Conservation (phyloP, 2,113 vertebrate species). For the Pipra filicauda region DNA sequence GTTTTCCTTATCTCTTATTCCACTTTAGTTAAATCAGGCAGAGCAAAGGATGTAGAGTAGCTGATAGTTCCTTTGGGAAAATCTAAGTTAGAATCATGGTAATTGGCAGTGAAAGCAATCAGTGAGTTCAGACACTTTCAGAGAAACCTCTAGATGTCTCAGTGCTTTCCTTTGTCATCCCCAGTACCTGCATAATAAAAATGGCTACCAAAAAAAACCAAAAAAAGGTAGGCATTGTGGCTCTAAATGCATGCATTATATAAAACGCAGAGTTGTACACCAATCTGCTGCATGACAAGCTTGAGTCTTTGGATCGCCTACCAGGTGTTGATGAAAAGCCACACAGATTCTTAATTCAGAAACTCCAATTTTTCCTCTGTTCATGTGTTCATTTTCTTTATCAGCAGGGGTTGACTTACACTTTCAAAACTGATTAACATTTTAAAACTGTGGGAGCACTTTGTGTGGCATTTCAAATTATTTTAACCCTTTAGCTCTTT, state of each 20-base stretch:
- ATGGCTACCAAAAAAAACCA: neutral
- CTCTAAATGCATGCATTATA: neutral
- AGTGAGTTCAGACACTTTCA: neutral
- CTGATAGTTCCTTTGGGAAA: neutral
- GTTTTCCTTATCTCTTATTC: neutral
- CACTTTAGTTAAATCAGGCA: neutral
- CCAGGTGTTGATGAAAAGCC: slow-evolving; percentile 48
- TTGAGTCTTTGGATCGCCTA: slow-evolving; percentile 37
- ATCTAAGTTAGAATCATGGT: neutral
- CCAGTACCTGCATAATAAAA: neutral
- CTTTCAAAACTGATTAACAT: slow-evolving; percentile 65
- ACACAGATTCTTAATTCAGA: slow-evolving; percentile 49
- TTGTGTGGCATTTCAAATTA: slow-evolving; percentile 8
- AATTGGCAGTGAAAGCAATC: slow-evolving; percentile 40
- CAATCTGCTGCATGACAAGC: neutral
- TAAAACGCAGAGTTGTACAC: neutral
- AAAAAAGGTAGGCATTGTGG: neutral
- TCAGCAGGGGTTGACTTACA: slow-evolving; percentile 57
- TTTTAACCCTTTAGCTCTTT: slow-evolving; percentile 35
- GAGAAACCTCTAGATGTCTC: neutral
- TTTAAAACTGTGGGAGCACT: slow-evolving; percentile 52
- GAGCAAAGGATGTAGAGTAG: neutral
- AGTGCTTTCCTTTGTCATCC: neutral
- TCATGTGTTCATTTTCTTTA: slow-evolving; percentile 63
- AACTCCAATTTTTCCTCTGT: slow-evolving; percentile 43